phyloP scores from a whole-genome alignment of 1,140 invertebrate genomes.

The Gryllus bimaculatus region DNA sequence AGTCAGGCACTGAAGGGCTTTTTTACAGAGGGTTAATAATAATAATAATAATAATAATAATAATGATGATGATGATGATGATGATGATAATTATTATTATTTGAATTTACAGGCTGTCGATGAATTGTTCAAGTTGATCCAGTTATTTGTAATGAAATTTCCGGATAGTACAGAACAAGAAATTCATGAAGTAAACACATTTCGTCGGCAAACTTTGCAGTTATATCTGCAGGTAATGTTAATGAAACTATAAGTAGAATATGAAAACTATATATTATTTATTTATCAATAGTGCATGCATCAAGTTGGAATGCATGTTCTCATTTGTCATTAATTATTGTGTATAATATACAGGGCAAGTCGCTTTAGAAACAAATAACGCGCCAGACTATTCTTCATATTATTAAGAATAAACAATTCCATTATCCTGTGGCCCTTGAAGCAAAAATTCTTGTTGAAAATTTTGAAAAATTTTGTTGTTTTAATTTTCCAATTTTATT shows the following conservation, averaged over 20 bases:
- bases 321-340: neutral
- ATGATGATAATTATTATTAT: constrained; percentile 1
- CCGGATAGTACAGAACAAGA: constrained; percentile 69
- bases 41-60: too few species aligned
- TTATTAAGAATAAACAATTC: neutral
- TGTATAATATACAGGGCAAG: neutral
- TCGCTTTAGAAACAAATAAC: neutral
- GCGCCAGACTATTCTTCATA: neutral
- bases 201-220: constrained; percentile 69
- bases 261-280: neutral
- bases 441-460: too few species aligned
- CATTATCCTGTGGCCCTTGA: too few species aligned
- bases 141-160: constrained; percentile 65
- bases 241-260: neutral
- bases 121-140: constrained; percentile 83
- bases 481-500: too few species aligned
- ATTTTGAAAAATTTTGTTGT: too few species aligned
- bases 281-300: neutral
- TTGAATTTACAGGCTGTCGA: constrained; percentile 61
- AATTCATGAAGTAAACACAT: constrained; percentile 67
- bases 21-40: too few species aligned
- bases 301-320: neutral
- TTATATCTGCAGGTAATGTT: constrained; percentile 58
- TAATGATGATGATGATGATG: too few species aligned
- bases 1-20: too few species aligned